Percentiles rank a stretch among this genome's conserved stretches.
phyloP scores from a whole-genome alignment of 2,113 vertebrate species.

The Podiceps cristatus region DNA sequence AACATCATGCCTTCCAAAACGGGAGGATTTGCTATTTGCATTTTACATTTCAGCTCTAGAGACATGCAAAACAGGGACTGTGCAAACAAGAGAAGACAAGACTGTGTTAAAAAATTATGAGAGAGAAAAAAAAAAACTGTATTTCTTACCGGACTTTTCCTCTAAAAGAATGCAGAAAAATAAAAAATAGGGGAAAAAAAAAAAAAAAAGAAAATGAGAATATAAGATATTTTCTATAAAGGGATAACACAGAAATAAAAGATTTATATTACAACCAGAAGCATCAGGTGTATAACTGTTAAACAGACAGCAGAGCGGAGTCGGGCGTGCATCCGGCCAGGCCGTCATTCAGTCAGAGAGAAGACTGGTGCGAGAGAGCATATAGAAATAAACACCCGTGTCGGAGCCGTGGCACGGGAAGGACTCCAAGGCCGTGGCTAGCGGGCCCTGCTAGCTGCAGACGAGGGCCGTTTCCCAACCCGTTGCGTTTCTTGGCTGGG shows the following conservation, averaged over 20 bases:
- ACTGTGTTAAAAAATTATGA: background rate
- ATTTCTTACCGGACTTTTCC: slow-evolving; percentile 95
- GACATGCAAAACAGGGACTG: background rate
- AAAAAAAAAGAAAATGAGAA: slow-evolving; percentile 40
- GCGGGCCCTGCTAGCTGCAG: fast-evolving
- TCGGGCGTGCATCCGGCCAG: background rate
- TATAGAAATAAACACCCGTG: fast-evolving
- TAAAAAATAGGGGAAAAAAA: background rate
- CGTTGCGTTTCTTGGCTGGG: background rate
- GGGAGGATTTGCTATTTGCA: background rate
- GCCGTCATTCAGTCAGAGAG: fast-evolving
- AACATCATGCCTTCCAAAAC: fast-evolving
- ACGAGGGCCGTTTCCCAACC: background rate
- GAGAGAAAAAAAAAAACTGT: background rate
- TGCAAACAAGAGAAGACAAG: background rate
- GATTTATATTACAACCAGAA: background rate
- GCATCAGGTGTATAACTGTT: background rate
- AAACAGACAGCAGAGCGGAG: background rate
- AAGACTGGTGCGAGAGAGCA: background rate
- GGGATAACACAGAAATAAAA: background rate
- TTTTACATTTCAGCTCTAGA: background rate
- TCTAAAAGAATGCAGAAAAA: slow-evolving; percentile 79
- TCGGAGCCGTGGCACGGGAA: fast-evolving
- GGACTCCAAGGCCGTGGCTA: fast-evolving
- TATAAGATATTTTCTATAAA: background rate